Evolutionary conservation across 2,888 invertebrate species (phyloP), one percentile per base, ranked within the genome.

Genomic region (Hirtodrosophila alboralis): DNA sequence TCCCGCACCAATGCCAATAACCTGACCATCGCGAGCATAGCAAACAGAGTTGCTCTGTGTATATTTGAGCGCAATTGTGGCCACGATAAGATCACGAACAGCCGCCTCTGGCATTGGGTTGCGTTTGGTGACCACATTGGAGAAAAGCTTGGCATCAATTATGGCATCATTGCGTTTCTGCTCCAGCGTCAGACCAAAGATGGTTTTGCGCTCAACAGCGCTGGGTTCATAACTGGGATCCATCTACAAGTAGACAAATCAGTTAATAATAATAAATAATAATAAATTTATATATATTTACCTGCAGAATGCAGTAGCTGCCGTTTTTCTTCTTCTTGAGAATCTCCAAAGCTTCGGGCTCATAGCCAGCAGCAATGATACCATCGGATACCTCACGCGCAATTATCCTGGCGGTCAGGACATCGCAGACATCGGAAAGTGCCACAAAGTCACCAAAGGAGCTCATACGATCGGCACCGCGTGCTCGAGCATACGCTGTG

Each of bases 41-140:
- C 98, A 99, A 0, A 99, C 99, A 0, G 98, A 98, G 91, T 99
- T 99, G 81, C 98, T 98, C 91, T 99, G 99, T 0, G 99, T 98
- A 89, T 98, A 99, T 89, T 99, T 99, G 13, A 99, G 92, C 0
- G 98, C 96, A 60, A 99, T 97, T 0, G 98, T 98, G 0, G 99
- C 98, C 1, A 99, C 97, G 36, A 97, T 96, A 16, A 99, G 92
- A 90, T 99, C 99, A 49, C 98, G 93, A 3, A 97, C 87, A 0
- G 97, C 98, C 8, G 91, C 91, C 12, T 94, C 93, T 0, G 97
- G 93, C 12, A 98, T 81, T 4, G 90, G 87, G 62, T 94, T 93
- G 52, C 93, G 94, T 41, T 92, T 92, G 0, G 95, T 94, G 0
- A 97, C 97, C 38, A 98, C 89, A 89, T 98, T 97, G 4, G 92